phyloP scores from a whole-genome alignment of 2,888 invertebrate genomes.

The Eremobia ochroleuca region DNA sequence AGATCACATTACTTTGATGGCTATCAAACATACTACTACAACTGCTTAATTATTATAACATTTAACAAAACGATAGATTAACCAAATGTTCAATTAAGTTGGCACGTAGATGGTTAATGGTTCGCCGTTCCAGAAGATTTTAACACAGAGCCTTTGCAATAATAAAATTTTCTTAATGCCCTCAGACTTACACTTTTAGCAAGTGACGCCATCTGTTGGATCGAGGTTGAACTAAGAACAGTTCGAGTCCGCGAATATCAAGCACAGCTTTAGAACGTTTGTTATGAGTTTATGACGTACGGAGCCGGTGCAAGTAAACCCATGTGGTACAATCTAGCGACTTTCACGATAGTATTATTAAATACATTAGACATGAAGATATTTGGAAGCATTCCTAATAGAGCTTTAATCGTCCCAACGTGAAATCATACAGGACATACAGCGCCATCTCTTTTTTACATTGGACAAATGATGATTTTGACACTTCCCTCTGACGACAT shows the following conservation, averaged over 20 bases:
- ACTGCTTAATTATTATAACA: background rate
- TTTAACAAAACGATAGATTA: background rate
- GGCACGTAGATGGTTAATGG: background rate
- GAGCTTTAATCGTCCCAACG: background rate
- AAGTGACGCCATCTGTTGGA: conserved; percentile 50
- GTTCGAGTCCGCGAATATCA: background rate
- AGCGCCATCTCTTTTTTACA: conserved; percentile 36
- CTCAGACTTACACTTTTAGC: background rate
- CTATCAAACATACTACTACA: background rate
- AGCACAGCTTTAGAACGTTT: background rate
- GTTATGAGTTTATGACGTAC: background rate
- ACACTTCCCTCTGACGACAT: background rate
- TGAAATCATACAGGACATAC: background rate
- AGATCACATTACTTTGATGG: background rate
- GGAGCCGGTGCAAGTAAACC: background rate
- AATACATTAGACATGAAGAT: background rate
- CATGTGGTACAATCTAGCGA: background rate
- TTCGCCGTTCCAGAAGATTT: background rate
- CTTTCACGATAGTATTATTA: background rate
- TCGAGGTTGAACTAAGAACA: conserved; percentile 18
- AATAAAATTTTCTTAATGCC: conserved; percentile 22
- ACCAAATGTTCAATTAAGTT: background rate
- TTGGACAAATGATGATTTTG: background rate
- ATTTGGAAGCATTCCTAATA: background rate
- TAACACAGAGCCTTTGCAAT: conserved; percentile 30